Evolutionary conservation across 2,113 vertebrate genomes (phyloP).

Genomic region (Telmatochromis bifrenatus): DNA sequence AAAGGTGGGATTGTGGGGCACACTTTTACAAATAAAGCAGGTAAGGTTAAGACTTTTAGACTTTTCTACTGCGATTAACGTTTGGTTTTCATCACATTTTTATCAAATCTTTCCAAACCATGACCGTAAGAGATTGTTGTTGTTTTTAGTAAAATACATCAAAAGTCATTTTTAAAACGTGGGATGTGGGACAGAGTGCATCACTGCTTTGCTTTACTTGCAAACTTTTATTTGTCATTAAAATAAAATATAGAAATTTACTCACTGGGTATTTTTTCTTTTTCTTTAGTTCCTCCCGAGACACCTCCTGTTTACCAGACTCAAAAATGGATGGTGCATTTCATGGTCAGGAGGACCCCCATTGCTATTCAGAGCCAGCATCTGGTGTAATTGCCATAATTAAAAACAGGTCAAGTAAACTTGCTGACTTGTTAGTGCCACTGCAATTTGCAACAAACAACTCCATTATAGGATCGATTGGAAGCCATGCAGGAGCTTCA

Average conservation of each 20-base stretch:
- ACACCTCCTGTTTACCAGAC: not conserved
- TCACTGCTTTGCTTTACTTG: not conserved
- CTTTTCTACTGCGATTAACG: rapidly evolving
- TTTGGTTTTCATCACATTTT: not conserved
- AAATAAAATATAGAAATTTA: not conserved
- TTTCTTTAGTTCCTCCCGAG: not conserved
- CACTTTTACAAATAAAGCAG: not conserved
- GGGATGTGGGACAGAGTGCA: not conserved
- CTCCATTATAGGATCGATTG: slow-evolving; percentile 42
- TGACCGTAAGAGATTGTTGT: not conserved
- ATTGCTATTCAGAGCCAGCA: not conserved
- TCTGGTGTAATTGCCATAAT: slow-evolving; percentile 9
- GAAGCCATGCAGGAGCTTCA: not conserved
- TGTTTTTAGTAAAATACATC: not conserved
- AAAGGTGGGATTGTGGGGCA: not conserved
- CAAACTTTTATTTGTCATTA: not conserved
- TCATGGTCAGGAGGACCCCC: not conserved
- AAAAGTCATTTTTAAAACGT: not conserved
- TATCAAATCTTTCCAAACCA: not conserved
- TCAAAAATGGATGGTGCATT: not conserved
- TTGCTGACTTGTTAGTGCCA: not conserved
- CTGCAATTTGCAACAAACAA: slow-evolving; percentile 20
- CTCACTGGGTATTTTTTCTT: not conserved
- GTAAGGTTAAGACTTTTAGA: not conserved
- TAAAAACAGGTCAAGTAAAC: slow-evolving; percentile 21